Evolutionary conservation across 2,113 vertebrate genomes (phyloP), one percentile per base, ranked within the genome.

Genomic region (Nanorana parkeri): DNA sequence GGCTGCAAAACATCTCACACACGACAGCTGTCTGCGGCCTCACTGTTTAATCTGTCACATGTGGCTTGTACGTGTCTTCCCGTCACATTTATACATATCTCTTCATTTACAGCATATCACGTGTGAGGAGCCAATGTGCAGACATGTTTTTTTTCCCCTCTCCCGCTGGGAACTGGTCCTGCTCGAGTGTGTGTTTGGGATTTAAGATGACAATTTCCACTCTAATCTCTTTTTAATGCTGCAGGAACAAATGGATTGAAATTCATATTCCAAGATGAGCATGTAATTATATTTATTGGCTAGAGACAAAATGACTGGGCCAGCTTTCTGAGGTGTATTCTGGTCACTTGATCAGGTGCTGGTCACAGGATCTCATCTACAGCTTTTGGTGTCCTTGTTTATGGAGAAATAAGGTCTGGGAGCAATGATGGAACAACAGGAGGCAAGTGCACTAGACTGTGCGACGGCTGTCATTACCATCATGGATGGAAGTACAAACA

Each of bases 241-340:
- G 51, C 54, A 24, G 23, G 21, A 26, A 23, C 47, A 71, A 72
- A 26, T 17, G 17, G 17, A 72, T 54, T 52, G 16, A 28, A 54
- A 54, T 24, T 23, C 6, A 54, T 54, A 54, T 72, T 72, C 21
- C 68, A 54, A 54, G 10, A 21, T 71, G 54, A 26, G 26, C 47
- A 71, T 54, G 68, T 26, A 52, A 71, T 71, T 21, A 71, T 71
- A 71, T 26, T 71, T 54, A 71, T 19, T 3, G 26, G 68, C 21
- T 47, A 10, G 41, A 10, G 41, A 26, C 67, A 54, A 28, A n/a
- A 54, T 10, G 1, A 26, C 68, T 17, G 11, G 1, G 6, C 21
- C 5, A 1, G 47, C 68, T 47, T 47, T 47, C 11, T 15, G 3
- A 47, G 41, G 41, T 47, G 6, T 47, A 4, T 47, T 47, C 47